Percentiles rank a stretch among this genome's conserved stretches.
These are phyloP conservation scores for Bradynema listronoti DNA, from an alignment of 1,140 invertebrate genomes.

Conservation along the genomic window DNA sequence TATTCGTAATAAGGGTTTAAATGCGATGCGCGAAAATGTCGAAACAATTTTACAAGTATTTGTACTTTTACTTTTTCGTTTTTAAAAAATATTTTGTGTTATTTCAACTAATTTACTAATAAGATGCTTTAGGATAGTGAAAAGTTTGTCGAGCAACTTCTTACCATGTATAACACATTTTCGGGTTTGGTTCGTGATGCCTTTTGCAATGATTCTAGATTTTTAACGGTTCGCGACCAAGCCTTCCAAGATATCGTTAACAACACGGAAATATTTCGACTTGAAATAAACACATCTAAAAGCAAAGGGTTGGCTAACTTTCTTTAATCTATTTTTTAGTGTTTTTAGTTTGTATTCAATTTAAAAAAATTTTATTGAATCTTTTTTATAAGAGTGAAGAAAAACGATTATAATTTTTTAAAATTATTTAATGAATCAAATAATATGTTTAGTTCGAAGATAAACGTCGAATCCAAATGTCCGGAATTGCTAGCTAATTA, in stretches of 20 bases:
- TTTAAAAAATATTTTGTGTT: not conserved
- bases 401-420: no score
- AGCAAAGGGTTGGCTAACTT: conserved; percentile 62
- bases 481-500: conserved; percentile 97
- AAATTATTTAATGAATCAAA: no score
- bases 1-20: conserved; percentile 82
- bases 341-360: no score
- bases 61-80: no score
- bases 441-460: conserved; percentile 26
- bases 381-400: no score
- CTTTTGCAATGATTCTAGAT: conserved; percentile 90
- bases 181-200: conserved; percentile 85
- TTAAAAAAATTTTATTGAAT: no score
- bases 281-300: conserved; percentile 67
- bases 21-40: conserved; percentile 91
- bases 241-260: conserved; percentile 96
- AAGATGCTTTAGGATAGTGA: conserved; percentile 74
- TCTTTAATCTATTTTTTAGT: no score
- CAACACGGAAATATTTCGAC: conserved; percentile 88
- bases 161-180: conserved; percentile 85
- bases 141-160: conserved; percentile 91
- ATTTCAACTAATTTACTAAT: not conserved
- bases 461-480: conserved; percentile 77
- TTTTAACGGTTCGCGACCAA: conserved; percentile 92
- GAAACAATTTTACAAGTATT: conserved; percentile 79